Conservation (phyloP, 2,888 invertebrate species). For the Odontomyia ornata region DNA sequence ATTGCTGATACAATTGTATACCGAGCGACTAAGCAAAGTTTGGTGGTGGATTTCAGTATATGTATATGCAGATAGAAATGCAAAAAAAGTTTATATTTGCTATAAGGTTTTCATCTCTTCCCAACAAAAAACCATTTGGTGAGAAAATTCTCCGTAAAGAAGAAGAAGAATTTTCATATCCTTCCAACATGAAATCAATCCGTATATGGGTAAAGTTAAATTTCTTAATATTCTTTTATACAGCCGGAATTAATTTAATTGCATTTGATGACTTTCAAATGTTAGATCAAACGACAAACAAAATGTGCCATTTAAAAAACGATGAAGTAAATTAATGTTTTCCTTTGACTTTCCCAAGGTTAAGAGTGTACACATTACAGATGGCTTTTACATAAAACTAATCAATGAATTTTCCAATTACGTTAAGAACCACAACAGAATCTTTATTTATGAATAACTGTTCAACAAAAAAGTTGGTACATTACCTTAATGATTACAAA, state of each 20-base stretch:
- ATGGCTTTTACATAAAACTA: not conserved
- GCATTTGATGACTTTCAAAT: not conserved
- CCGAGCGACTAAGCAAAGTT: not conserved
- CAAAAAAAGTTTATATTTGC: conserved; percentile 1
- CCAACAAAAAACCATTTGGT: not conserved
- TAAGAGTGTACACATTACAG: not conserved
- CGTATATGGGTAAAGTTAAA: too few species aligned
- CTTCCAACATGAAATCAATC: too few species aligned
- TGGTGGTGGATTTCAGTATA: not conserved
- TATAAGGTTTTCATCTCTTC: not conserved
- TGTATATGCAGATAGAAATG: conserved; percentile 15
- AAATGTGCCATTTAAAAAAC: too few species aligned
- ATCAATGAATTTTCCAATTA: conserved; percentile 25
- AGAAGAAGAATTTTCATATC: too few species aligned
- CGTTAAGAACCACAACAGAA: not conserved
- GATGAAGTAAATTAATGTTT: too few species aligned
- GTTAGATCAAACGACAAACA: too few species aligned
- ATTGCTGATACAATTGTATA: conserved; percentile 48
- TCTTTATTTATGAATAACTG: not conserved
- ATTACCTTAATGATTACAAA: conserved; percentile 49
- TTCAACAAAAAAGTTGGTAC: conserved; percentile 40
- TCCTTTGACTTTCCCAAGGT: conserved; percentile 8
- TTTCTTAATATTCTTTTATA: too few species aligned
- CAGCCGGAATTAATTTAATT: too few species aligned
- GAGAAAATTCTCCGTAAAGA: not conserved